Percentiles rank a stretch among this genome's conserved stretches.
These are phyloP conservation scores for Pachyramphus minor DNA, from an alignment of 2,113 vertebrate genomes.

Conservation along the genomic window DNA sequence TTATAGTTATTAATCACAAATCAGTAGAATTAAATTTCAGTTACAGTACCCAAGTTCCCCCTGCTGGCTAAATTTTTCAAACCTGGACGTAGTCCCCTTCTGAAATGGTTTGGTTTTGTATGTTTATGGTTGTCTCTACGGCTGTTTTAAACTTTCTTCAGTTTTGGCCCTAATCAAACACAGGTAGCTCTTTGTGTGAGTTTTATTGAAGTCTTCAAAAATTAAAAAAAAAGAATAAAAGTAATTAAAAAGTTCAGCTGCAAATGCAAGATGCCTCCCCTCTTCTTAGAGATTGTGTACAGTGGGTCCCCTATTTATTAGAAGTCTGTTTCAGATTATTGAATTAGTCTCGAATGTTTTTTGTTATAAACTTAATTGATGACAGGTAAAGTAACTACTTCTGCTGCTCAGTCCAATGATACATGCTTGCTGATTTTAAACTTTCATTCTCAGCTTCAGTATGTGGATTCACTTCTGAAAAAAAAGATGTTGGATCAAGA, in stretches of 20 bases:
- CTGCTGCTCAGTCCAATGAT: neutral
- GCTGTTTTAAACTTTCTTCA: neutral
- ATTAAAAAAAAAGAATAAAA: neutral
- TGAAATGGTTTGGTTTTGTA: neutral
- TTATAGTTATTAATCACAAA: neutral
- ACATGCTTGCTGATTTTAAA: neutral
- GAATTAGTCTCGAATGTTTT: too few species aligned
- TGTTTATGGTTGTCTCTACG: neutral
- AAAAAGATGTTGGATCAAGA: slow-evolving; percentile 70
- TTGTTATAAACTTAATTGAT: neutral
- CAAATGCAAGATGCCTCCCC: neutral
- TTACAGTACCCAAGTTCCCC: neutral
- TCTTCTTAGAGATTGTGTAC: neutral
- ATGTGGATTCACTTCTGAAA: slow-evolving; percentile 69
- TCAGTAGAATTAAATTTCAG: neutral
- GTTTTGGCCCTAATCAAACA: neutral
- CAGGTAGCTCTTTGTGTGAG: neutral
- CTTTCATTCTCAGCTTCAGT: slow-evolving; percentile 70
- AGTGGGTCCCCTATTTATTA: neutral
- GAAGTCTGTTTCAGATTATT: neutral
- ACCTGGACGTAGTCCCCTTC: neutral
- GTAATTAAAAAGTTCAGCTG: neutral
- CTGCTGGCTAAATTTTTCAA: neutral
- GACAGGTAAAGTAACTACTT: neutral
- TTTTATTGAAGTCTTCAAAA: neutral